phyloP scores from a whole-genome alignment of 1,140 invertebrate species.

The Pygmarrhopalites habei region DNA sequence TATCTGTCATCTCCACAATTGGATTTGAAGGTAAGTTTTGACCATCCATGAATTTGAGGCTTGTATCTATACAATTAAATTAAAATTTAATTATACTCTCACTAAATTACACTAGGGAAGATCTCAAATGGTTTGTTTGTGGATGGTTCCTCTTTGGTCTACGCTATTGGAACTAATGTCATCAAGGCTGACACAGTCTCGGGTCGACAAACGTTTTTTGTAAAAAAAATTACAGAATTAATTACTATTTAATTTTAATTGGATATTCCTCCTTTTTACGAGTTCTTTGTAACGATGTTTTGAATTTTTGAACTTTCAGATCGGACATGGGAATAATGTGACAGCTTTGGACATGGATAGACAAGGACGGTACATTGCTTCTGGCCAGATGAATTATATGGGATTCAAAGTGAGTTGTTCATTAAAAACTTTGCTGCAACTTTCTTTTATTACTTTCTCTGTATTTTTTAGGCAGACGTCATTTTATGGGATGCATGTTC shows the following conservation, averaged over 20 bases:
- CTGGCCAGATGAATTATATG: constrained; percentile 81
- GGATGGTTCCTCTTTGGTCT: constrained; percentile 21
- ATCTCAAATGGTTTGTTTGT: constrained; percentile 25
- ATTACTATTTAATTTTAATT: no score
- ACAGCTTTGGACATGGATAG: constrained; percentile 71
- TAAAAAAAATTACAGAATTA: no score
- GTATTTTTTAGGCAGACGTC: constrained; percentile 56
- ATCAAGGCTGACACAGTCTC: constrained; percentile 53
- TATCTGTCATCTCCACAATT: constrained; percentile 36
- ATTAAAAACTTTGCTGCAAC: neutral
- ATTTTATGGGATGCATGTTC: constrained; percentile 79
- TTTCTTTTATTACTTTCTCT: neutral
- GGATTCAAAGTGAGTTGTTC: constrained; percentile 64
- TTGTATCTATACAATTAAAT: neutral
- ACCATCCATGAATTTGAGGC: neutral
- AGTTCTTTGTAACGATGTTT: no score
- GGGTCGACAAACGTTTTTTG: constrained; percentile 68
- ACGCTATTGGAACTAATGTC: constrained; percentile 38
- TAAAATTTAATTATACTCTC: neutral
- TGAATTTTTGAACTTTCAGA: no score
- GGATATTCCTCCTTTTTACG: no score
- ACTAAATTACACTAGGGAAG: constrained; percentile 22
- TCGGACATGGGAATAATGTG: constrained; percentile 75
- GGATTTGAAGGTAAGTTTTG: constrained; percentile 35
- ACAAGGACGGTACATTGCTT: constrained; percentile 70